phyloP scores from a whole-genome alignment of 1,140 invertebrate genomes.

The Tenebrio molitor region DNA sequence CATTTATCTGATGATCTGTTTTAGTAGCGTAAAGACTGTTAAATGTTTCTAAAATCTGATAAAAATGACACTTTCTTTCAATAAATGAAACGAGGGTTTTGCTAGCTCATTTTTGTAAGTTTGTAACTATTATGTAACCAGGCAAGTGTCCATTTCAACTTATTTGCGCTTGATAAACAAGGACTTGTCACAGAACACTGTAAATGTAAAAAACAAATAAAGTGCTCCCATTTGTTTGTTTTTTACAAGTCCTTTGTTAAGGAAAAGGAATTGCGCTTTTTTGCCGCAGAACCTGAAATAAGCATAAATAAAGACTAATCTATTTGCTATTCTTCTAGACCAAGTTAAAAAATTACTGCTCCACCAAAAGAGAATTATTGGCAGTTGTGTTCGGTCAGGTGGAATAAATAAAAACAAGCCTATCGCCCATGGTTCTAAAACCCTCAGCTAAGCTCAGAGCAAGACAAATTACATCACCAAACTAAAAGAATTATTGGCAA shows the following conservation, averaged over 20 bases:
- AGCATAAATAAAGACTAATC: neutral
- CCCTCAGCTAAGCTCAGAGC: neutral
- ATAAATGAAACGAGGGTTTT: no score
- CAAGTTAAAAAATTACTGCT: neutral
- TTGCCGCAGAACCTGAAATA: neutral
- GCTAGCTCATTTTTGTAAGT: no score
- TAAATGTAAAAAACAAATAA: neutral
- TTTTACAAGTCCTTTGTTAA: neutral
- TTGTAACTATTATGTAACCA: no score
- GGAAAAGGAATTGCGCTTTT: neutral
- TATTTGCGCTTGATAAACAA: no score
- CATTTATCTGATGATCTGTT: no score
- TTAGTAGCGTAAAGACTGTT: no score
- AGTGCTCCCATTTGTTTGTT: neutral
- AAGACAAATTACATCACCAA: neutral
- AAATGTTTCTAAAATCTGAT: no score
- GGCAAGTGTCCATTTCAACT: no score
- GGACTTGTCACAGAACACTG: neutral
- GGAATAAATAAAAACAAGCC: constrained; percentile 7
- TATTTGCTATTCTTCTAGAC: neutral
- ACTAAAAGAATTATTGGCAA: neutral
- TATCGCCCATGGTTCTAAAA: neutral
- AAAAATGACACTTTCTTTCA: no score
- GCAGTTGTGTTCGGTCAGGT: neutral
- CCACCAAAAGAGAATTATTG: neutral